These are phyloP conservation scores for Pterocles orientalis DNA, from an alignment of 2,113 vertebrate genomes.

Conservation along the genomic window DNA sequence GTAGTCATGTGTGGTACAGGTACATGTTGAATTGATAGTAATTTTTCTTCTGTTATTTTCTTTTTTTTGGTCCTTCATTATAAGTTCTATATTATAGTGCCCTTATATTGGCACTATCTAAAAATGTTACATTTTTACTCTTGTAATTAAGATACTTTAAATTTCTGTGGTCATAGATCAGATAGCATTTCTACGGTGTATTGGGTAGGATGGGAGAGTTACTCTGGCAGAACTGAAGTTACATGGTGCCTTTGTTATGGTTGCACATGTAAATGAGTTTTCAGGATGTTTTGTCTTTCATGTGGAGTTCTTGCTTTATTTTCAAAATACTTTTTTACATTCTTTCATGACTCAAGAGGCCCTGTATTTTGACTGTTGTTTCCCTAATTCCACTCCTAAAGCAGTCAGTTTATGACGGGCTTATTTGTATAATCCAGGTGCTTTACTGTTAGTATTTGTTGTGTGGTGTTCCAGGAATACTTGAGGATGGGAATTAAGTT, in stretches of 20 bases:
- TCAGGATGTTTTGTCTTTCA: background rate
- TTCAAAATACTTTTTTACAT: background rate
- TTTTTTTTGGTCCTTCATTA: background rate
- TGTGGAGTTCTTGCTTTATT: background rate
- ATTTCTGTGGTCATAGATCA: background rate
- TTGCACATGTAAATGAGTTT: background rate
- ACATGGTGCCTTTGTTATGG: background rate
- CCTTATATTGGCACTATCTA: background rate
- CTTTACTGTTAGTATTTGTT: background rate
- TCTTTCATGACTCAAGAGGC: background rate
- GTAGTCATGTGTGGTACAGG: background rate
- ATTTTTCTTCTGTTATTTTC: background rate
- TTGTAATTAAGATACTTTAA: background rate
- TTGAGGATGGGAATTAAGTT: background rate
- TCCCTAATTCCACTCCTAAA: background rate
- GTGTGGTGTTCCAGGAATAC: background rate
- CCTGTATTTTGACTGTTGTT: background rate
- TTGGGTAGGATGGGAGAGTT: background rate
- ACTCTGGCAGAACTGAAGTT: background rate
- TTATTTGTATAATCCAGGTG: background rate
- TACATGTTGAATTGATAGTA: background rate
- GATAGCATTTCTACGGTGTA: background rate
- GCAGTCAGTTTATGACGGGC: background rate
- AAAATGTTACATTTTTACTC: background rate
- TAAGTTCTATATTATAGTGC: background rate